Conservation (phyloP, 2,113 vertebrate species). For the Plotosus lineatus region DNA sequence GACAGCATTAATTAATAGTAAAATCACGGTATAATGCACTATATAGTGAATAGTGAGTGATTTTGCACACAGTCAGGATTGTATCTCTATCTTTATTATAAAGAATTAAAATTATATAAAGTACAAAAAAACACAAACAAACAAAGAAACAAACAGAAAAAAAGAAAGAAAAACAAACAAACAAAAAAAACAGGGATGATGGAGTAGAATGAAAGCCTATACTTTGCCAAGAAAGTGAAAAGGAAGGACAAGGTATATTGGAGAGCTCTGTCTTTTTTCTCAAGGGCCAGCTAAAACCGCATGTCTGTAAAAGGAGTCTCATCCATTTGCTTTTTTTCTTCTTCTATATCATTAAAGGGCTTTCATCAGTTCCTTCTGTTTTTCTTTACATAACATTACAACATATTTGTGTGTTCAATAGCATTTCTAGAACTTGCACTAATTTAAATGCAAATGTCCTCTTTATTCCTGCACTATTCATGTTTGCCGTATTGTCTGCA, state of each 20-base stretch:
- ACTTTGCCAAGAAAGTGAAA: neutral
- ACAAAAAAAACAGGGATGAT: neutral
- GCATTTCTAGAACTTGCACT: constrained; percentile 50
- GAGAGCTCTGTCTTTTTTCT: constrained; percentile 2
- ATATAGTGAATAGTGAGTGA: too few species aligned
- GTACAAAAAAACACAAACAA: too few species aligned
- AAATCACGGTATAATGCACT: too few species aligned
- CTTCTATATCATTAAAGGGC: constrained; percentile 26
- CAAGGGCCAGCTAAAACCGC: constrained; percentile 1
- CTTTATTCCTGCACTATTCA: neutral
- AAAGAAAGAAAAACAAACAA: too few species aligned
- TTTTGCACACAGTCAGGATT: too few species aligned
- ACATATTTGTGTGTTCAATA: constrained; percentile 38
- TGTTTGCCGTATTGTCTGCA: constrained; percentile 36
- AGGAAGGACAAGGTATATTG: neutral
- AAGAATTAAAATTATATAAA: too few species aligned
- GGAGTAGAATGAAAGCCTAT: neutral
- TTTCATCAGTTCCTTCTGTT: constrained; percentile 23
- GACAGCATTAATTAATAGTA: too few species aligned
- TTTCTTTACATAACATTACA: constrained; percentile 10
- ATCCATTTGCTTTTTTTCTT: constrained; percentile 22
- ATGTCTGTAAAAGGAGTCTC: constrained; percentile 29
- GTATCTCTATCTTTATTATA: too few species aligned
- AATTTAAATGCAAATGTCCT: constrained; percentile 59
- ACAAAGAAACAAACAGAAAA: neutral